These are phyloP conservation scores for Cataglyphis cursor DNA, from an alignment of 2,888 invertebrate species.

Conservation along the genomic window DNA sequence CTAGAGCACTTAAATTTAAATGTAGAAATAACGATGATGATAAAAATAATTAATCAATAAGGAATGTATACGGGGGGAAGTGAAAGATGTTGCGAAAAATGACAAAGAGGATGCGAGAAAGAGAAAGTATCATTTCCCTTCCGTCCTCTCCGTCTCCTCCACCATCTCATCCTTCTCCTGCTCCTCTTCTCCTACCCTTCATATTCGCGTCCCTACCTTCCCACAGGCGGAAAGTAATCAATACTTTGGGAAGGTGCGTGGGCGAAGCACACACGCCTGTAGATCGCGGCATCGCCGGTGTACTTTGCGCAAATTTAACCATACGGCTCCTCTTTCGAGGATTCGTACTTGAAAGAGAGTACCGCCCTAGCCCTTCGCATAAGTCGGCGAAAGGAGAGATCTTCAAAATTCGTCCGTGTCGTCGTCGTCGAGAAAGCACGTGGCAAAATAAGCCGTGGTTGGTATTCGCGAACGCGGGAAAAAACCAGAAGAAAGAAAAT, in stretches of 20 bases:
- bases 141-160: conserved; percentile 54
- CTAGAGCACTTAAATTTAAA: background rate
- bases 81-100: conserved; percentile 17
- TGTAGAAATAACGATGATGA: background rate
- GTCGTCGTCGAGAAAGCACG: background rate
- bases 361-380: background rate
- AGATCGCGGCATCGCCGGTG: conserved; percentile 71
- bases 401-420: conserved; percentile 8
- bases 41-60: background rate
- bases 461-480: background rate
- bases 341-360: background rate
- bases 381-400: background rate
- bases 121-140: conserved; percentile 49
- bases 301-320: conserved; percentile 73
- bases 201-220: conserved; percentile 75
- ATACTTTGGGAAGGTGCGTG: conserved; percentile 84
- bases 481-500: background rate
- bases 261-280: conserved; percentile 78
- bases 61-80: background rate
- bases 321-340: conserved; percentile 34
- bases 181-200: conserved; percentile 66
- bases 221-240: conserved; percentile 83
- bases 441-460: background rate
- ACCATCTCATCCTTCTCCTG: conserved; percentile 34
- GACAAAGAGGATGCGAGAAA: conserved; percentile 2